Percentiles rank a stretch among this genome's conserved stretches.
Conservation (phyloP, 2,888 invertebrate genomes). For the Tillus elongatus region DNA sequence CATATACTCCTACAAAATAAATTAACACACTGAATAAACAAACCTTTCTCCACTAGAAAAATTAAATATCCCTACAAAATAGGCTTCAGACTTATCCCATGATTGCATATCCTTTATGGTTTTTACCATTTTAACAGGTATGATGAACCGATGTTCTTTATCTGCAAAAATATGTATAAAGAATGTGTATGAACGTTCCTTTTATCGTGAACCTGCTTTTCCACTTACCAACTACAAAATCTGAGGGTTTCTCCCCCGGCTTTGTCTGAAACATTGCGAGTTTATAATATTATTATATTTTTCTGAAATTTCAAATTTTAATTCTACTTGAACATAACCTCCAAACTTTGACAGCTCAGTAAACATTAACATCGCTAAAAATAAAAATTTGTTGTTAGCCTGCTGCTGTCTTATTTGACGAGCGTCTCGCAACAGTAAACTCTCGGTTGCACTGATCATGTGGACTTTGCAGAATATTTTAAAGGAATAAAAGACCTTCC, state of each 20-base stretch:
- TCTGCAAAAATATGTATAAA: conserved; percentile 34
- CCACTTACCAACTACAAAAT: conserved; percentile 1
- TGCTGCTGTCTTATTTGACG: too few species aligned
- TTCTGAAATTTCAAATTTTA: too few species aligned
- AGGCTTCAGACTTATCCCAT: conserved; percentile 82
- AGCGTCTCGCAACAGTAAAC: too few species aligned
- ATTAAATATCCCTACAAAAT: conserved; percentile 49
- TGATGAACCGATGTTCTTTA: conserved; percentile 52
- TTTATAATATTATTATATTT: too few species aligned
- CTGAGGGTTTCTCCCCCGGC: not conserved
- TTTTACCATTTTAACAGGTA: conserved; percentile 58
- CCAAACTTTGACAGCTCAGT: too few species aligned
- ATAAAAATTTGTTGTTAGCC: too few species aligned
- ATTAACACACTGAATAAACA: conserved; percentile 14
- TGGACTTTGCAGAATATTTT: too few species aligned
- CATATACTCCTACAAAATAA: conserved; percentile 66
- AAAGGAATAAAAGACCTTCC: too few species aligned
- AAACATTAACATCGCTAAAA: too few species aligned
- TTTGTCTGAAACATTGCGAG: conserved; percentile 1
- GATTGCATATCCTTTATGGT: conserved; percentile 59
- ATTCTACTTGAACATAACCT: too few species aligned
- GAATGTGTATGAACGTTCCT: too few species aligned
- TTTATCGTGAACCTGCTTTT: not conserved
- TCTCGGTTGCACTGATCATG: too few species aligned
- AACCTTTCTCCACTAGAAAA: conserved; percentile 3